Conservation (phyloP, 2,113 vertebrate species). For the Mesitornis unicolor region DNA sequence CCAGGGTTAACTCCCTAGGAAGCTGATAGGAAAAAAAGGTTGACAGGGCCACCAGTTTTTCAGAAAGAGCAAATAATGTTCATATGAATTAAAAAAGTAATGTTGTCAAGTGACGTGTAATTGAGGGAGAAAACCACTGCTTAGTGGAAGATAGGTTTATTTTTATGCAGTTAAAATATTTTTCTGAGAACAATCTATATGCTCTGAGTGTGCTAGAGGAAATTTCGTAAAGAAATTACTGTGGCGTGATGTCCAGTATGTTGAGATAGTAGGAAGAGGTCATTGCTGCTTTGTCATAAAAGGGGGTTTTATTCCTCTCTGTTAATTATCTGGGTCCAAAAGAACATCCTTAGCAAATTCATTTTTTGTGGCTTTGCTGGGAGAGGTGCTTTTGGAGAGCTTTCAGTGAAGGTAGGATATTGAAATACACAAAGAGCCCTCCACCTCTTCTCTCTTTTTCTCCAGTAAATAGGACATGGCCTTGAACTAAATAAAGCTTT, state of each 20-base stretch:
- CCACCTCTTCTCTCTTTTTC: background rate
- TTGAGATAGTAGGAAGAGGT: background rate
- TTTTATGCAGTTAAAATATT: background rate
- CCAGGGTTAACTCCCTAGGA: background rate
- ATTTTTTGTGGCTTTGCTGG: background rate
- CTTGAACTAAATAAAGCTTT: background rate
- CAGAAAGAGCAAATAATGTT: background rate
- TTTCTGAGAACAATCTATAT: background rate
- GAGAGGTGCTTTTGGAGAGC: background rate
- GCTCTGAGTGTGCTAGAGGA: background rate
- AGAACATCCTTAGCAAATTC: background rate
- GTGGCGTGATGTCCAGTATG: background rate
- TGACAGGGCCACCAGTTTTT: background rate
- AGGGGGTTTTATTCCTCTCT: background rate
- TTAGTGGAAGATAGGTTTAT: background rate
- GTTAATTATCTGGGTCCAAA: background rate
- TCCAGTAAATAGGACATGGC: background rate
- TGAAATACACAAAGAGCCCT: background rate
- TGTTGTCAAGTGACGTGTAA: background rate
- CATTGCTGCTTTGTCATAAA: background rate
- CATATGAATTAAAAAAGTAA: background rate
- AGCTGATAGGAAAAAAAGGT: background rate
- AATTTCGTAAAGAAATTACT: background rate
- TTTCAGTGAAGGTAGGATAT: background rate
- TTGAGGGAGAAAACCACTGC: background rate